Conservation (phyloP, 2,888 invertebrate genomes). For the Blomia tropicalis region DNA sequence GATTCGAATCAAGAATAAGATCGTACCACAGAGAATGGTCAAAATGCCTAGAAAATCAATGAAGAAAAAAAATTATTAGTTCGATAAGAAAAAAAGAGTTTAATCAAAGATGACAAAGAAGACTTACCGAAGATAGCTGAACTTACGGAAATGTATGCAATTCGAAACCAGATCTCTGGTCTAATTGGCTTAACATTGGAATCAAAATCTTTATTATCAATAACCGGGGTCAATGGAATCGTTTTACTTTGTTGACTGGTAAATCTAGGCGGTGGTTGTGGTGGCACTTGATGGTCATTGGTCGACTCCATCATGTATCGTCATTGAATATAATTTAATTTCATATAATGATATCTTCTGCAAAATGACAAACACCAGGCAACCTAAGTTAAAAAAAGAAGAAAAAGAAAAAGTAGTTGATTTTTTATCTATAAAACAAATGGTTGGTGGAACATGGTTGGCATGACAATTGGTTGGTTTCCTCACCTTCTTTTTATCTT, state of each 20-base stretch:
- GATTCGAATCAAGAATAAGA: not conserved
- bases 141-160: not conserved
- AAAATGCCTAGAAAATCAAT: not conserved
- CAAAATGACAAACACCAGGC: too few species aligned
- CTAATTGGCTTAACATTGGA: not conserved
- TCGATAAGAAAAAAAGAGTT: too few species aligned
- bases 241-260: not conserved
- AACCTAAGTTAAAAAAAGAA: too few species aligned
- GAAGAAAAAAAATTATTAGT: too few species aligned
- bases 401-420: too few species aligned
- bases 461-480: too few species aligned
- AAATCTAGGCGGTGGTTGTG: conserved; percentile 3
- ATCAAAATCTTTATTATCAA: not conserved
- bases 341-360: not conserved
- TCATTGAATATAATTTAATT: not conserved
- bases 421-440: too few species aligned
- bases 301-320: too few species aligned
- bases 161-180: not conserved
- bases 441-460: too few species aligned
- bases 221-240: not conserved
- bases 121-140: not conserved
- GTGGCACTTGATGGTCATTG: conserved; percentile 3
- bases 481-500: too few species aligned
- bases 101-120: too few species aligned
- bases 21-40: not conserved